These are phyloP conservation scores for Drosophila lutescens DNA, from an alignment of 2,888 invertebrate genomes.

Conservation along the genomic window DNA sequence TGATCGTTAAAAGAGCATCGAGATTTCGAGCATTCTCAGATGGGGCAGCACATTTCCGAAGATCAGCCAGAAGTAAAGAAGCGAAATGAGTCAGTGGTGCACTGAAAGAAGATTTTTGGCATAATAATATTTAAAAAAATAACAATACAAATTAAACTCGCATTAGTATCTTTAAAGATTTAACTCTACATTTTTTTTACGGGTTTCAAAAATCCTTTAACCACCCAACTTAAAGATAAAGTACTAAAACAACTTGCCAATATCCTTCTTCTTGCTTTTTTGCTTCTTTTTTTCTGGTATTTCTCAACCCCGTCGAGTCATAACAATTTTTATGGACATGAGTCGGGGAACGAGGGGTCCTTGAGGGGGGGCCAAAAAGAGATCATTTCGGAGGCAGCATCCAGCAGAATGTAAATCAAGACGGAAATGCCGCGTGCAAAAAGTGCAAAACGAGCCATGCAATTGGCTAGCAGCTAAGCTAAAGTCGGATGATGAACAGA, in stretches of 20 bases:
- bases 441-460: constrained; percentile 76
- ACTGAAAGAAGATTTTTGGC: too few species aligned
- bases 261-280: constrained; percentile 9
- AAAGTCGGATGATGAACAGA: constrained; percentile 50
- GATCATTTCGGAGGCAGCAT: constrained; percentile 39
- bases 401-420: constrained; percentile 66
- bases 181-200: too few species aligned
- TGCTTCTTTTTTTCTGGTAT: constrained; percentile 16
- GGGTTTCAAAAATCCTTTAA: constrained; percentile 5
- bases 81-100: constrained; percentile 11
- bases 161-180: too few species aligned
- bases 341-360: constrained; percentile 38
- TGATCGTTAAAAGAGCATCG: constrained; percentile 19
- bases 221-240: neutral
- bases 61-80: constrained; percentile 3
- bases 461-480: constrained; percentile 69
- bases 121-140: too few species aligned
- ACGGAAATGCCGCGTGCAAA: constrained; percentile 76
- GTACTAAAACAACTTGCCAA: constrained; percentile 5
- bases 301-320: constrained; percentile 23
- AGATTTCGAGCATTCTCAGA: constrained; percentile 18
- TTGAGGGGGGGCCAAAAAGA: constrained; percentile 18
- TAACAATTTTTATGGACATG: constrained; percentile 49
- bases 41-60: constrained; percentile 8
- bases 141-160: too few species aligned